Evolutionary conservation across 2,888 invertebrate genomes (phyloP).

Genomic region (Myopa testacea): DNA sequence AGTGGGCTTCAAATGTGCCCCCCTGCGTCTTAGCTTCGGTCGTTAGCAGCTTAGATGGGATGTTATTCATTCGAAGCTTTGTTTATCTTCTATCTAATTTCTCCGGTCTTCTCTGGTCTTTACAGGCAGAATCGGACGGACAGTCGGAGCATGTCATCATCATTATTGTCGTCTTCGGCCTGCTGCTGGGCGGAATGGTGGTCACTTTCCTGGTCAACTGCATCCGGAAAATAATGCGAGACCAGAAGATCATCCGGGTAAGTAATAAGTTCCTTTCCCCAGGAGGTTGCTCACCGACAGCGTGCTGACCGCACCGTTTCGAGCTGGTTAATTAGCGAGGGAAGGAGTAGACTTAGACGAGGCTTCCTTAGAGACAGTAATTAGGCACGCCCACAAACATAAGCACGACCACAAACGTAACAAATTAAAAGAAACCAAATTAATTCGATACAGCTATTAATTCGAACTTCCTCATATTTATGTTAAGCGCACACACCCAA

Average conservation of each 20-base stretch:
- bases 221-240: constrained; percentile 84
- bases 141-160: constrained; percentile 83
- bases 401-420: background rate
- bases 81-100: background rate
- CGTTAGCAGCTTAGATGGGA: background rate
- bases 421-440: background rate
- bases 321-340: background rate
- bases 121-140: constrained; percentile 58
- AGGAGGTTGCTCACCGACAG: background rate
- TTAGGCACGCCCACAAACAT: background rate
- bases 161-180: constrained; percentile 87
- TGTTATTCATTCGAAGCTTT: constrained; percentile 29
- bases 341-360: background rate
- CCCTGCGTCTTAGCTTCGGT: constrained; percentile 40
- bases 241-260: constrained; percentile 83
- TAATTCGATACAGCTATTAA: background rate
- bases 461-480: background rate
- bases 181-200: constrained; percentile 89
- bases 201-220: constrained; percentile 91
- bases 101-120: constrained; percentile 13
- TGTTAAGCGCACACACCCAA: background rate
- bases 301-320: background rate
- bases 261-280: background rate
- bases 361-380: background rate
- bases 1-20: constrained; percentile 39